These are phyloP conservation scores for Siphamia tubifer DNA, from an alignment of 2,113 vertebrate species.

Conservation along the genomic window DNA sequence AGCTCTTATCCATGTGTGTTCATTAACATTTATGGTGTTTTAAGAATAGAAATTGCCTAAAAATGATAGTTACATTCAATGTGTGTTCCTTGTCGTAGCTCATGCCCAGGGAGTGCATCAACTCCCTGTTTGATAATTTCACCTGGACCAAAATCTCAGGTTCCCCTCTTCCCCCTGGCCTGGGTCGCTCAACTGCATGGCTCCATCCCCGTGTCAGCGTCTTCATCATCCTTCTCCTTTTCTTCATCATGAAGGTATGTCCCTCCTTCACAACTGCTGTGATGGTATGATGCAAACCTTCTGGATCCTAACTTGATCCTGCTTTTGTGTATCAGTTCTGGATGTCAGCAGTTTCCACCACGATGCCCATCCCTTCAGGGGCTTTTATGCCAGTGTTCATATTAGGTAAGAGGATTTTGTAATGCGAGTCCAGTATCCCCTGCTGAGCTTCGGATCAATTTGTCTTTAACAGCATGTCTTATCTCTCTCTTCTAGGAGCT, in stretches of 20 bases:
- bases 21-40: neutral
- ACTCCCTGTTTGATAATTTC: constrained; percentile 94
- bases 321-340: constrained; percentile 85
- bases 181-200: constrained; percentile 90
- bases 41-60: neutral
- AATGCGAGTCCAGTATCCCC: constrained; percentile 20
- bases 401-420: constrained; percentile 83
- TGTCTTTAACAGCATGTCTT: constrained; percentile 44
- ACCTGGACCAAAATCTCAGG: constrained; percentile 89
- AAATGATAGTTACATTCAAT: neutral
- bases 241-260: constrained; percentile 94
- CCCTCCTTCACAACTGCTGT: neutral
- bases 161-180: constrained; percentile 65
- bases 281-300: neutral
- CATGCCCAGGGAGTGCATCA: constrained; percentile 97
- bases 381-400: constrained; percentile 99
- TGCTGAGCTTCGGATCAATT: constrained; percentile 49
- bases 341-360: constrained; percentile 98
- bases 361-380: constrained; percentile 96
- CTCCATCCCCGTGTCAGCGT: constrained; percentile 90
- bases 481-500: constrained; percentile 83
- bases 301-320: constrained; percentile 25
- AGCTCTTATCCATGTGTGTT: neutral
- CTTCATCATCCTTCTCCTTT: constrained; percentile 89
- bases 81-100: constrained; percentile 73